Percentiles rank a stretch among this genome's conserved stretches.
phyloP scores from a whole-genome alignment of 2,888 invertebrate genomes.

The Drosophila phalerata region DNA sequence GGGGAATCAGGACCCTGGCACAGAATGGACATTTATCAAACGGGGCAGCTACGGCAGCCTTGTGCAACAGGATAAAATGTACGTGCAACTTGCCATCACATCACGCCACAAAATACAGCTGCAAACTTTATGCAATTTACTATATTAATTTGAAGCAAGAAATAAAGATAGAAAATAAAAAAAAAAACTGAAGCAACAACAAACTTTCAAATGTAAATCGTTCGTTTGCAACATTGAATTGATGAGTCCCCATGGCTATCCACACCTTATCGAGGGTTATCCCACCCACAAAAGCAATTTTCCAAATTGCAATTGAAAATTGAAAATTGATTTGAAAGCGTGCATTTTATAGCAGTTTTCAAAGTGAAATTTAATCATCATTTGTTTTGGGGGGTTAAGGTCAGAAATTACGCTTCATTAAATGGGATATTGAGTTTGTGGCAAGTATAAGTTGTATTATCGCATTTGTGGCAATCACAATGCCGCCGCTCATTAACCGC shows the following conservation, averaged over 20 bases:
- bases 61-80: constrained; percentile 47
- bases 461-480: constrained; percentile 7
- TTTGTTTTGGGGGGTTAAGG: constrained; percentile 13
- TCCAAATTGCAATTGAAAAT: constrained; percentile 73
- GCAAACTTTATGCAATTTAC: constrained; percentile 48
- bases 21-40: constrained; percentile 67
- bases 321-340: constrained; percentile 62
- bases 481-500: constrained; percentile 30
- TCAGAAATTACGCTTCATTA: constrained; percentile 10
- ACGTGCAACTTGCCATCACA: constrained; percentile 25
- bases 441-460: constrained; percentile 16
- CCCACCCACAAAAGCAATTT: constrained; percentile 66
- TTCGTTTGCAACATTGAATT: constrained; percentile 36
- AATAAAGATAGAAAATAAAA: neutral
- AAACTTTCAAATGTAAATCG: constrained; percentile 66
- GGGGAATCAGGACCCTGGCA: constrained; percentile 38
- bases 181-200: constrained; percentile 8
- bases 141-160: constrained; percentile 18
- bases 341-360: constrained; percentile 20
- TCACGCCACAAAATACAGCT: neutral
- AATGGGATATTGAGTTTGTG: constrained; percentile 4
- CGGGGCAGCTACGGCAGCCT: constrained; percentile 27
- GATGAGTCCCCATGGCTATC: constrained; percentile 43
- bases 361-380: constrained; percentile 28
- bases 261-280: constrained; percentile 15